Evolutionary conservation across 2,797 vertebrate genomes (phyloP), one percentile per base, ranked within the genome.

Genomic region (Brotula barbata): DNA sequence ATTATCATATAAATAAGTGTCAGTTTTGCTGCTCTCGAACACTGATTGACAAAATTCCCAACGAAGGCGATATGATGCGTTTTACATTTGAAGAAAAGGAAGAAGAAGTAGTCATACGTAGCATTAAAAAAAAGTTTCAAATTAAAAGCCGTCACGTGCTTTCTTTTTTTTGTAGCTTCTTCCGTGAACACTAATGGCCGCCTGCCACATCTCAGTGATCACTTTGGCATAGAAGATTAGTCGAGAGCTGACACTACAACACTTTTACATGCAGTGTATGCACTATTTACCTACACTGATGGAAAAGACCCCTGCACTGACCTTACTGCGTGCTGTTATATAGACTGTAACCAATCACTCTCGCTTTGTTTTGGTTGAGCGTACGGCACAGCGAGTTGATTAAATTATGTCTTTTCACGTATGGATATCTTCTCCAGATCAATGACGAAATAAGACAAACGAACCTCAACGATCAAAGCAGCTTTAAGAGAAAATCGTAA

Each of bases 1-100:
- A 84, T 82, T 81, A 80, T 58, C 71, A 84, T 81, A 73, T 68
- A 68, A 83, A 81, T 53, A 64, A 60, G 46, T 71, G 46, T 70
- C 63, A 63, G 36, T 50, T 67, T 65, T 39, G 44, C 25, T 14
- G 6, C 39, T 58, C 36, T 58, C 23, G n/a, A 33, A 39, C 23
- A 20, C 28, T 22, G 22, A 45, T 6, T 56, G 41, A 43, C 33
- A 50, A 49, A 75, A 6, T 5, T 12, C 3, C 19, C 21, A 50
- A 12, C 13, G 25, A 42, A 39, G 2, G 3, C 13, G 37, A n/a
- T 15, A 39, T 15, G 13, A n/a, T n/a, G 15, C n/a, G 37, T 15
- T 39, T n/a, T 39, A 39, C 37, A 39, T 39, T 39, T 39, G 25
- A 28, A 28, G 25, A 28, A 28, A 7, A 28, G 7, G 25, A 28